A percentile compares a stretch with the other conserved stretches of the same genome.
Conservation (phyloP, 2,888 invertebrate species). For the Polylopha cassiicola region DNA sequence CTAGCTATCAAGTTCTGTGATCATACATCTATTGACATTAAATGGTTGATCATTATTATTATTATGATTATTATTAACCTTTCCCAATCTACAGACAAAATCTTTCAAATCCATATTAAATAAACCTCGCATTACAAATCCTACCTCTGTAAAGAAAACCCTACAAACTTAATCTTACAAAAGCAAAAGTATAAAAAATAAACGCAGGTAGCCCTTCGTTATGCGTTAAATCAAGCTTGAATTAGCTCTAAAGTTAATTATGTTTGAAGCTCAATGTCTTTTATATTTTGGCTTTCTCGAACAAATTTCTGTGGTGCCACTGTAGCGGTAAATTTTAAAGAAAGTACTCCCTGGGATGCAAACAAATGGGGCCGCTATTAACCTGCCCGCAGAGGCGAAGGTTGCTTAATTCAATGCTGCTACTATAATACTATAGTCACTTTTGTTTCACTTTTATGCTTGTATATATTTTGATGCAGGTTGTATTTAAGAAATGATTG, state of each 20-base stretch:
- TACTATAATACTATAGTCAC: slow-evolving; percentile 13
- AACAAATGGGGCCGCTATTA: slow-evolving; percentile 33
- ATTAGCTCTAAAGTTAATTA: slow-evolving; percentile 14
- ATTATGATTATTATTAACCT: too few relatives aligned
- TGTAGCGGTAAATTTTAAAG: slow-evolving; percentile 29
- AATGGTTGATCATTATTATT: too few relatives aligned
- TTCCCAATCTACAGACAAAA: too few relatives aligned
- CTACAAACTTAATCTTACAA: neutral
- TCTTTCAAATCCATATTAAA: too few relatives aligned
- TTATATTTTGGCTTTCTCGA: slow-evolving; percentile 25
- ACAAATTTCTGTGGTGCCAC: slow-evolving; percentile 27
- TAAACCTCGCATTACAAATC: too few relatives aligned
- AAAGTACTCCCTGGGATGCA: slow-evolving; percentile 31
- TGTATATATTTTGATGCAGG: neutral
- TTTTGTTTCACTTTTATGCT: neutral
- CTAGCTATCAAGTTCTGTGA: too few relatives aligned
- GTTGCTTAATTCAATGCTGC: slow-evolving; percentile 22
- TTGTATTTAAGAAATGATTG: neutral
- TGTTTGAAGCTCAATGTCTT: slow-evolving; percentile 10
- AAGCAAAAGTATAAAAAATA: neutral
- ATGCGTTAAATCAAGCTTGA: slow-evolving; percentile 2
- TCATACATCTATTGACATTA: too few relatives aligned
- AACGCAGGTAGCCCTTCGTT: too few relatives aligned
- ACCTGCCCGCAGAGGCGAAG: slow-evolving; percentile 29
- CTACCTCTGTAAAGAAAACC: neutral